A percentile compares a stretch with the other conserved stretches of the same genome.
Evolutionary conservation across 2,797 vertebrate genomes (phyloP).

Genomic region (Bradypodion pumilum): DNA sequence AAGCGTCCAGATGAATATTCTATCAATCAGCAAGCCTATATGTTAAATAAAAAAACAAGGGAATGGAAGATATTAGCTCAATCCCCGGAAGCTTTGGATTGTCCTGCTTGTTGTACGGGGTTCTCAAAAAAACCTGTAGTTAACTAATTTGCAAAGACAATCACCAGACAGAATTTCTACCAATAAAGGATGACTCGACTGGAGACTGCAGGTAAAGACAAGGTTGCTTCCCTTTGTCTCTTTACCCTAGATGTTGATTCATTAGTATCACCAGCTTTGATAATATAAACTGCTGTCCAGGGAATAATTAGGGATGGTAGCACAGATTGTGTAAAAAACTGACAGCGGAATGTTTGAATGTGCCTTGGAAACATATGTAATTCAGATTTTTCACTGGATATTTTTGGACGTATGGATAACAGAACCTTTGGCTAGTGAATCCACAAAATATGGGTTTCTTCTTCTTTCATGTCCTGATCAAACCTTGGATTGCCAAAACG

Average conservation of each 20-base stretch:
- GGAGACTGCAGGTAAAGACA: slow-evolving; percentile 7
- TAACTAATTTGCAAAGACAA: slow-evolving; percentile 51
- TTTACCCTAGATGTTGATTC: neutral
- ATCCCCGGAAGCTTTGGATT: slow-evolving; percentile 64
- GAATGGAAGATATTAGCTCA: slow-evolving; percentile 62
- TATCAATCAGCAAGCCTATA: slow-evolving; percentile 66
- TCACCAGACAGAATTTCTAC: slow-evolving; percentile 17
- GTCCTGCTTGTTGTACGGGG: slow-evolving; percentile 58
- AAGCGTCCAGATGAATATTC: slow-evolving; percentile 60
- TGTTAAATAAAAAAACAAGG: slow-evolving; percentile 61
- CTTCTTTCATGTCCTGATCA: no score
- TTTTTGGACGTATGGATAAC: no score
- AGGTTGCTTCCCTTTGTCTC: neutral
- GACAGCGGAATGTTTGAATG: neutral
- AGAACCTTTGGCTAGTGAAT: no score
- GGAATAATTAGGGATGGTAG: neutral
- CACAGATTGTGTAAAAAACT: neutral
- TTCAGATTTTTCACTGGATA: no score
- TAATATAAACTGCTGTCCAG: neutral
- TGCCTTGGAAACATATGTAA: no score
- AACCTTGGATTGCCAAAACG: no score
- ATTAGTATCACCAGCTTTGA: neutral
- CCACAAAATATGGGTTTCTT: no score
- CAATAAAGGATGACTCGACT: slow-evolving; percentile 40
- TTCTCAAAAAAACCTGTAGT: slow-evolving; percentile 65